Evolutionary conservation across 2,797 vertebrate genomes (phyloP).

Genomic region (Ctenosaura bakeri): DNA sequence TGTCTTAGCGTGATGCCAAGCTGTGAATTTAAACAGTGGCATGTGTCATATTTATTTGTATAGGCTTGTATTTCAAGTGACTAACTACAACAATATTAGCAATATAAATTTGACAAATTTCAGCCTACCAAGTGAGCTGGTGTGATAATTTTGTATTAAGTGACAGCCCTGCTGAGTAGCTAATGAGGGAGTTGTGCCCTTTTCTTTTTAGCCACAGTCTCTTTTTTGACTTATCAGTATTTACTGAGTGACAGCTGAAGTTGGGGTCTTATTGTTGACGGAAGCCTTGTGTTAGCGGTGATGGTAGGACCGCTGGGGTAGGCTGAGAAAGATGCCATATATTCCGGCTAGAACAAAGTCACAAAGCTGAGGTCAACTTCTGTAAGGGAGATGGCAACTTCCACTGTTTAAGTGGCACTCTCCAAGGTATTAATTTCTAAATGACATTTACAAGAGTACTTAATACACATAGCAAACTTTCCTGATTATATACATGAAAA

Average conservation of each 20-base stretch:
- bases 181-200: constrained; percentile 60
- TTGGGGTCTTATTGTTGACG: constrained; percentile 44
- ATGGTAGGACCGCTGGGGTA: constrained; percentile 27
- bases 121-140: constrained; percentile 61
- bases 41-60: constrained; percentile 67
- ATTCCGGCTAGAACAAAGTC: constrained; percentile 27
- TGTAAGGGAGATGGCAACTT: constrained; percentile 2
- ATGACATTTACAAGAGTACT: background rate
- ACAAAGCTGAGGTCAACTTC: constrained; percentile 30
- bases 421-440: constrained; percentile 17
- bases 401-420: constrained; percentile 13
- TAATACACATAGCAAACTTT: background rate
- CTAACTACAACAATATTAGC: constrained; percentile 63
- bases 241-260: constrained; percentile 52
- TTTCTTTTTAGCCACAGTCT: constrained; percentile 37
- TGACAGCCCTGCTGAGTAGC: constrained; percentile 39
- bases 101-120: constrained; percentile 68
- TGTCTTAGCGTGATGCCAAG: constrained; percentile 66
- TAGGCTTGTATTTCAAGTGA: constrained; percentile 65
- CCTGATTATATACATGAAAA: background rate
- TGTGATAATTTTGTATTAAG: constrained; percentile 62
- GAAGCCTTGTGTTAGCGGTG: constrained; percentile 42
- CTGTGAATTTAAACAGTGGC: constrained; percentile 71
- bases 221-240: constrained; percentile 50
- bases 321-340: constrained; percentile 38